Evolutionary conservation across 2,888 invertebrate species (phyloP).

Genomic region (Omphaloscelis lunosa): DNA sequence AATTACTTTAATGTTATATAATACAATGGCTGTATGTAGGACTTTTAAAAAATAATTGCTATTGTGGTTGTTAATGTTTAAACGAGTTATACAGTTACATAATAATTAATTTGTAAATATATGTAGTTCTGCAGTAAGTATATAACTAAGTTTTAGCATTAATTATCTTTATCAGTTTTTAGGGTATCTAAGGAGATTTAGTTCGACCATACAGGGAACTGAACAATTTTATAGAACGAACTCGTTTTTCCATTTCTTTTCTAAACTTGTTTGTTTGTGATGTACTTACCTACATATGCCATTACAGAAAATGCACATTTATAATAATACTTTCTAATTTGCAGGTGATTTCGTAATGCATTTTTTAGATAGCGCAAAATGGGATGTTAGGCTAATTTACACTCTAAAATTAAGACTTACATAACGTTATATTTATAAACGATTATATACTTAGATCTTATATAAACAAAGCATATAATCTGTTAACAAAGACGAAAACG

Average conservation of each 20-base stretch:
- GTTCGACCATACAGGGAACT: conserved; percentile 16
- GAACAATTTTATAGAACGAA: neutral
- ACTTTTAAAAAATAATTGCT: conserved; percentile 48
- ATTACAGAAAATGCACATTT: conserved; percentile 41
- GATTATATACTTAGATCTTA: conserved; percentile 58
- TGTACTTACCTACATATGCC: neutral
- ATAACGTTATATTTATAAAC: conserved; percentile 43
- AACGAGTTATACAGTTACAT: conserved; percentile 24
- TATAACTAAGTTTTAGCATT: conserved; percentile 29
- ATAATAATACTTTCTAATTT: conserved; percentile 44
- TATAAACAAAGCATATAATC: conserved; percentile 55
- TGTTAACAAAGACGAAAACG: conserved; percentile 42
- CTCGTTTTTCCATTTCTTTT: neutral
- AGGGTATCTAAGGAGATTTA: conserved; percentile 13
- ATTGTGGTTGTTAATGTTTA: conserved; percentile 51
- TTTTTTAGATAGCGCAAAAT: conserved; percentile 37
- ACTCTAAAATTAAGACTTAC: conserved; percentile 56
- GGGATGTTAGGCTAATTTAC: conserved; percentile 39
- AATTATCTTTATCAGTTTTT: conserved; percentile 28
- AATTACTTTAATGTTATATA: conserved; percentile 71
- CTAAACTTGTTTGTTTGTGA: neutral
- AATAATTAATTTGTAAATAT: conserved; percentile 57
- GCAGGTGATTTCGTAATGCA: conserved; percentile 14
- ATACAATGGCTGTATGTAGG: conserved; percentile 72
- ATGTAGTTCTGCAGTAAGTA: conserved; percentile 61